phyloP scores from a whole-genome alignment of 2,113 vertebrate genomes.

The Channa maculata region DNA sequence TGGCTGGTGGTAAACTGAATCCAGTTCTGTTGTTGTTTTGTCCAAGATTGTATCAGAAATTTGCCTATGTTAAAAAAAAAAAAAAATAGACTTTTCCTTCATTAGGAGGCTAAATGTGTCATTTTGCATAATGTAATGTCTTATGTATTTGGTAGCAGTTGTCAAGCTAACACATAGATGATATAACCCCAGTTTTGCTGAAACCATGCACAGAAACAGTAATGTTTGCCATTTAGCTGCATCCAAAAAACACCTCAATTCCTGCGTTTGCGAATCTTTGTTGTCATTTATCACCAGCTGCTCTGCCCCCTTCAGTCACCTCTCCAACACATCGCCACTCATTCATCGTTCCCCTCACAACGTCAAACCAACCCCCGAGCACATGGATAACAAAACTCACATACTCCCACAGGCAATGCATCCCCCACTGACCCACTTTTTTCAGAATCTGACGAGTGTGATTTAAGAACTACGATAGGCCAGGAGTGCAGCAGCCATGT shows the following conservation, averaged over 20 bases:
- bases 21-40: background rate
- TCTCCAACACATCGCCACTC: slow-evolving; percentile 33
- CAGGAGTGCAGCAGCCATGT: slow-evolving; percentile 43
- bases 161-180: too few relatives aligned
- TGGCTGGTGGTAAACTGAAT: background rate
- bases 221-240: slow-evolving; percentile 17
- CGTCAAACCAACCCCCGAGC: slow-evolving; percentile 49
- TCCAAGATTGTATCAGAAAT: slow-evolving; percentile 3
- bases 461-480: slow-evolving; percentile 67
- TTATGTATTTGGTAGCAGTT: too few relatives aligned
- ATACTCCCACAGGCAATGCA: slow-evolving; percentile 61
- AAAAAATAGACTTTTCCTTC: too few relatives aligned
- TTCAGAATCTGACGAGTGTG: slow-evolving; percentile 67
- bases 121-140: too few relatives aligned
- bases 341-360: slow-evolving; percentile 67
- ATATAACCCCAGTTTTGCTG: too few relatives aligned
- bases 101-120: too few relatives aligned
- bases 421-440: slow-evolving; percentile 66
- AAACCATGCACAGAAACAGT: too few relatives aligned
- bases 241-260: background rate
- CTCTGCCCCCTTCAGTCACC: slow-evolving; percentile 45
- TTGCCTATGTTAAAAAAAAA: too few relatives aligned
- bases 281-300: slow-evolving; percentile 37
- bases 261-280: background rate
- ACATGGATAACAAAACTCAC: slow-evolving; percentile 63